Base-by-base conservation (phyloP, 64 coral and sea anemone genomes). In the Actinia tenebrosa region DNA sequence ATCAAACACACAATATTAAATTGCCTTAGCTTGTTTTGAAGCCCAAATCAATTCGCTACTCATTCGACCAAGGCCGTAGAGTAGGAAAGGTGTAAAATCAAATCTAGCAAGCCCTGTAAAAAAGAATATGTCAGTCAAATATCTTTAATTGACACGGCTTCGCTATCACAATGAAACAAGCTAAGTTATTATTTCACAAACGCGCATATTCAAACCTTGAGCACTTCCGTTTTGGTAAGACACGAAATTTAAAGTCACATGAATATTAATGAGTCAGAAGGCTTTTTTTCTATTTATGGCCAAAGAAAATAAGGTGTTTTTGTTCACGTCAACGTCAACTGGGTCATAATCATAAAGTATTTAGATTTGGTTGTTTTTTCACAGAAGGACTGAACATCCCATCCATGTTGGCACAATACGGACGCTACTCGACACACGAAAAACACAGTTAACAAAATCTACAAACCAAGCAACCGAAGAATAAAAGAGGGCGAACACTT, bases 221-320 rank as follows among this genome's bases (percentile, higher is more conserved):
- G 69, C 25, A 42, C 22, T 30, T 75, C 69, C 69, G 69, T 75
- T 75, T 75, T 75, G n/a, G 63, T 66, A 26, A 69, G 20, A 69
- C 13, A 14, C 69, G 22, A 66, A 75, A 26, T 75, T 75, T 75
- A 75, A 75, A 75, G 26, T 11, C 25, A 42, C 7, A 75, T 75
- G 69, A 75, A 75, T 75, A 75, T 75, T 30, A 0, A 75, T 75
- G 69, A 75, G 69, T 5, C 42, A 75, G 13, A 18, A 30, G 25
- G 63, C n/a, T 9, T 16, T 75, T 71, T 71, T n/a, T 30, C 69
- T 75, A 75, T 75, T 75, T 75, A 75, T 75, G 69, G 69, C n/a
- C 30, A 30, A 42, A 42, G 26, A 75, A 30, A 30, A 75, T 26
- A 75, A 75, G 69, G 26, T 75, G 26, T 75, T 75, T 23, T 75